A percentile compares a stretch with the other conserved stretches of the same genome.
Conservation (phyloP, 2,888 invertebrate genomes). For the Agriopis leucophaearia region DNA sequence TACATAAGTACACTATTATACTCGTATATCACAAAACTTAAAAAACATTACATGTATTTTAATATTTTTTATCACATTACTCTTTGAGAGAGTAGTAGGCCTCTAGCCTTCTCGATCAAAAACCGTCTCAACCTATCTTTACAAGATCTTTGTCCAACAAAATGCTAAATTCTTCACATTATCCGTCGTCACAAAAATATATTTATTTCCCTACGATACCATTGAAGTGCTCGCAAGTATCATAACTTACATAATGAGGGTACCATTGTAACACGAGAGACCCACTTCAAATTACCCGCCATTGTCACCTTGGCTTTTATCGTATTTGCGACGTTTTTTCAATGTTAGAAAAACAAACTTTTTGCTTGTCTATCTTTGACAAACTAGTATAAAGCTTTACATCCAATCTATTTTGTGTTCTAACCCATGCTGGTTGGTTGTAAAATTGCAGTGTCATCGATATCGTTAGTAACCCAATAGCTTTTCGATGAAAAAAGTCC, state of each 20-base stretch:
- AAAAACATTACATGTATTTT: no score
- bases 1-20: no score
- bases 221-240: conserved; percentile 41
- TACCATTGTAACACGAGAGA: conserved; percentile 63
- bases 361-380: conserved; percentile 64
- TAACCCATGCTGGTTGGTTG: conserved; percentile 1
- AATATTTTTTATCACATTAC: no score
- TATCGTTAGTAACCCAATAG: conserved; percentile 57
- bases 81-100: no score
- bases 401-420: conserved; percentile 6
- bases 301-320: conserved; percentile 64
- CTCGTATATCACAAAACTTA: no score
- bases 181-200: conserved; percentile 8
- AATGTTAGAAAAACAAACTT: conserved; percentile 66
- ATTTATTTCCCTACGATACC: conserved; percentile 9
- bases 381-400: conserved; percentile 51
- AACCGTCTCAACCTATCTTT: no score
- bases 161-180: neutral
- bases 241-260: conserved; percentile 55
- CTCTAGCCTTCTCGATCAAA: no score
- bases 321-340: conserved; percentile 61
- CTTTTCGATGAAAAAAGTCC: conserved; percentile 49
- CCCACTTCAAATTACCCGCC: conserved; percentile 65
- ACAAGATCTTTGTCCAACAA: neutral
- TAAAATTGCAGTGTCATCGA: neutral